Conservation (phyloP, 2,888 invertebrate genomes). For the Clostera curtula region DNA sequence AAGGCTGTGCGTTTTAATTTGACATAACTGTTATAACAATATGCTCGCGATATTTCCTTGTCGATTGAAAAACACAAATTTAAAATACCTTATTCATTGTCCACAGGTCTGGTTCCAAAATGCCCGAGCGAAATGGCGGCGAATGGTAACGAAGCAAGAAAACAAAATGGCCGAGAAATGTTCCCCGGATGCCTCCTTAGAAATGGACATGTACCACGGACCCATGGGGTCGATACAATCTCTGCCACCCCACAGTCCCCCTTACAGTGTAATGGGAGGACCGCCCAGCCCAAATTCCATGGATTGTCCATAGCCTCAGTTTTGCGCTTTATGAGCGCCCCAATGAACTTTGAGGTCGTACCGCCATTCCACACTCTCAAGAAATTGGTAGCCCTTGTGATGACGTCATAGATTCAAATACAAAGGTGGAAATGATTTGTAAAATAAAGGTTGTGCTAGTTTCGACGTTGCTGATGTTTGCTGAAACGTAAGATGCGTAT, state of each 20-base stretch:
- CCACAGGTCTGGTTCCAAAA: slow-evolving; percentile 97
- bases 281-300: slow-evolving; percentile 82
- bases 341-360: slow-evolving; percentile 19
- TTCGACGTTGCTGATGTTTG: too few relatives aligned
- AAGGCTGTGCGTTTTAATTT: too few relatives aligned
- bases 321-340: slow-evolving; percentile 61
- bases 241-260: slow-evolving; percentile 81
- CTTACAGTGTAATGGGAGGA: slow-evolving; percentile 79
- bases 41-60: slow-evolving; percentile 37
- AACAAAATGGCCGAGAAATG: slow-evolving; percentile 83
- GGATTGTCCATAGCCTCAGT: slow-evolving; percentile 80
- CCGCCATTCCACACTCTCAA: slow-evolving; percentile 16
- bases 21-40: too few relatives aligned
- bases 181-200: slow-evolving; percentile 77
- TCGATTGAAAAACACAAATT: slow-evolving; percentile 29
- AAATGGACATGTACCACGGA: slow-evolving; percentile 78
- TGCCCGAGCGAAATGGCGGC: slow-evolving; percentile 93
- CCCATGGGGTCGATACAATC: slow-evolving; percentile 80
- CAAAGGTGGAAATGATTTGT: slow-evolving; percentile 7
- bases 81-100: slow-evolving; percentile 44
- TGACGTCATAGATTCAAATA: background rate
- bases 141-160: slow-evolving; percentile 89
- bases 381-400: slow-evolving; percentile 4
- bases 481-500: too few relatives aligned
- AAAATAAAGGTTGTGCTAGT: slow-evolving; percentile 1